phyloP scores from a whole-genome alignment of 2,888 invertebrate genomes.

The Lamproptera curius region DNA sequence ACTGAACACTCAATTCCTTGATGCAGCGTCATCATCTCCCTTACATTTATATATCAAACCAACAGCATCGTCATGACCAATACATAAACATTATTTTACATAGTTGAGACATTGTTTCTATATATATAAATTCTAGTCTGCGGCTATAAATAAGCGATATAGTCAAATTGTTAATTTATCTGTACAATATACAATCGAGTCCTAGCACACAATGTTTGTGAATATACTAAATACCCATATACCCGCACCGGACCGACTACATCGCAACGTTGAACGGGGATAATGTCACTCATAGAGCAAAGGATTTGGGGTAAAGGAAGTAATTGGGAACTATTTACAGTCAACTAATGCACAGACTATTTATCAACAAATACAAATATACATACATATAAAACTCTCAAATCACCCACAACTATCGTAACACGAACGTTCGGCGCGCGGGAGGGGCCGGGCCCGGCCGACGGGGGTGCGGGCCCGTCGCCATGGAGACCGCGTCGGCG shows the following conservation, averaged over 20 bases:
- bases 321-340: conserved; percentile 58
- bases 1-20: conserved; percentile 57
- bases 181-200: conserved; percentile 2
- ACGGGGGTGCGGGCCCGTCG: not conserved
- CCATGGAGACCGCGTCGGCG: conserved; percentile 4
- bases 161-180: not conserved
- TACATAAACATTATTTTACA: conserved; percentile 33
- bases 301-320: not conserved
- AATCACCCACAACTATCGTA: conserved; percentile 17
- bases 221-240: conserved; percentile 13
- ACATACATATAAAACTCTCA: conserved; percentile 59
- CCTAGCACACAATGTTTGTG: not conserved
- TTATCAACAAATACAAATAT: conserved; percentile 49
- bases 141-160: conserved; percentile 10
- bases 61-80: conserved; percentile 3
- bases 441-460: too few relatives aligned
- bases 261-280: conserved; percentile 41
- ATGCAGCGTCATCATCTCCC: conserved; percentile 22
- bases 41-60: not conserved
- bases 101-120: conserved; percentile 37
- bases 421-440: conserved; percentile 4
- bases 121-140: conserved; percentile 4
- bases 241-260: conserved; percentile 14
- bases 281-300: conserved; percentile 55
- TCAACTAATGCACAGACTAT: conserved; percentile 4